Base-by-base conservation (phyloP, 2,113 vertebrate species). In the Nothocercus julius region DNA sequence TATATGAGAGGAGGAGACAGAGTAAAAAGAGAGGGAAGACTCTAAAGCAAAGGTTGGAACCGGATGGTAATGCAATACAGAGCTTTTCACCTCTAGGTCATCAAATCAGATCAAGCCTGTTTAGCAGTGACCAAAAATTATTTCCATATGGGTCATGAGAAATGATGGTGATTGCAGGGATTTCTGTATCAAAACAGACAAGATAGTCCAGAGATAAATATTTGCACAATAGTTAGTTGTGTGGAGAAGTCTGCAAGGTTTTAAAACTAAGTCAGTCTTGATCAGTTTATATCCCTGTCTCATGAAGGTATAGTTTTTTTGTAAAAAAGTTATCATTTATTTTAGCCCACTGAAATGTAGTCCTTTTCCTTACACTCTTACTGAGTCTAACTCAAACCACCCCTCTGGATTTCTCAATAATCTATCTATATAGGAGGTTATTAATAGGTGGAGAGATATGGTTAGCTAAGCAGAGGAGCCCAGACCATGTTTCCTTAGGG, bases 1-100 rank as follows among this genome's bases (percentile, higher is more conserved):
- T 0, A 0, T 89, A 7, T 24, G 14, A 76, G 0, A 0, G 82
- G 82, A 89, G 49, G 40, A 89, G 49, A 51, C 62, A 80, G 83
- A 87, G n/a, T n/a, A 62, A 86, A 40, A 30, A 84, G 66, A 80
- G 72, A 89, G 20, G 91, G 69, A 91, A 83, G 75, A 84, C 56
- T 63, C 56, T 83, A 51, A 91, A 92, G 49, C 45, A 32, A 40
- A 85, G 91, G 85, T 24, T 85, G 56, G 77, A 94, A 83, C 54
- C 15, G 9, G 69, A 80, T 72, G 72, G 94, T 96, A 96, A 97
- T 49, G 72, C 32, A 80, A 94, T 92, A 87, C 3, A 1, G 81
- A 56, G 78, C 73, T 82, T 96, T 96, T 90, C 81, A 92, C 90
- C 89, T 95, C 74, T 90, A 66, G 89, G 80, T 96, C 92, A 90